Base-by-base conservation (phyloP, 2,888 invertebrate species). In the Limnephilus marmoratus region DNA sequence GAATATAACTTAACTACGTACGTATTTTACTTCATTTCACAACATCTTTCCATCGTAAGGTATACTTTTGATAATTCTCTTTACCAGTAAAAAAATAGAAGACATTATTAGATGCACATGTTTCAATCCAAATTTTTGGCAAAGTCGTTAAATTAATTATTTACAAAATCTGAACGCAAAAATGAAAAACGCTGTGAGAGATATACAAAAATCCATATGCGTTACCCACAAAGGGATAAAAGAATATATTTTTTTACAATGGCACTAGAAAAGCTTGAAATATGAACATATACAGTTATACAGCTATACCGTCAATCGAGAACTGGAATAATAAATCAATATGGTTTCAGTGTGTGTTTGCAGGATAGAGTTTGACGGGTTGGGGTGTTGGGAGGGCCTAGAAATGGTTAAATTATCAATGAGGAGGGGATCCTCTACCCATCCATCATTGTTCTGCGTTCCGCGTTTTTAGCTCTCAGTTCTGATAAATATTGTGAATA, bases 381-480 rank as follows among this genome's bases (percentile, higher is more conserved):
- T 31, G 34, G 31, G 34, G 82, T 31, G 18, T 15, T 82, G 15
- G 82, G 82, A 82, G 31, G 82, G 13, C 13, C 31, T 68, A 18
- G 15, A 82, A 82, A 31, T 18, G 82, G 15, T 34, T 82, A 82
- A 82, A 82, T 82, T 82, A 82, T 82, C 13, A 82, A 31, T 82
- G 18, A 82, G 82, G 82, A 82, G 31, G 34, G 31, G 18, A 31
- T 34, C 82, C 3, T 18, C 34, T 34, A 82, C 82, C 82, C 29
- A 82, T 82, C 82, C 82, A 82, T 82, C 82, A 82, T 82, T 82
- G 31, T 82, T 82, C 34, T 34, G 24, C 68, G 68, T 68, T 68
- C 24, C 68, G 68, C 68, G 68, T 68, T 68, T 24, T 68, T 24
- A 68, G 24, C 24, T 68, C 68, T n/a, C 53, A 5, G 18, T 5